Base-by-base conservation (phyloP, 2,113 vertebrate genomes). In the Hemiprocne comata region DNA sequence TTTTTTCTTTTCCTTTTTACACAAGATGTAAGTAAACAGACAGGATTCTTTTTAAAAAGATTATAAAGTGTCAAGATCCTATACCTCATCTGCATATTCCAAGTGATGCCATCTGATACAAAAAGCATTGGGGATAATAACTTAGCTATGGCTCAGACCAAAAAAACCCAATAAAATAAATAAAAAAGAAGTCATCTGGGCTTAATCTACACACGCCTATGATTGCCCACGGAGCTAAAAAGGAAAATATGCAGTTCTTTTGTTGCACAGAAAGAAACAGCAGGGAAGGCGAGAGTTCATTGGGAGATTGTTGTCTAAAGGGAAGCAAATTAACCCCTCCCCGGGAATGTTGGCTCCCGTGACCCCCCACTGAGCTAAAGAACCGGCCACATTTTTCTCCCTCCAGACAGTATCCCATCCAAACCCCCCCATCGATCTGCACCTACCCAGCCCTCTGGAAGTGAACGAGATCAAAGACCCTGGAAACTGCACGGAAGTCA, bases 61-160 rank as follows among this genome's bases (percentile, higher is more conserved):
- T 91, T 96, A 95, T 97, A 97, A 97, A 97, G 96, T 97, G 96
- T 97, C 97, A 94, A 94, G 95, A 94, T 97, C 90, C 93, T 97
- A 91, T 94, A 97, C 72, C 95, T 97, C 94, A 90, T 94, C 97
- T 96, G 95, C 94, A 92, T 97, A 95, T 83, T 93, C 87, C 69
- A 95, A 93, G 94, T 96, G 94, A 94, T 93, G 90, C 91, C 7
- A 0, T 79, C 94, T 75, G 95, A 95, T 97, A 97, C 93, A 96
- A 97, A 95, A 96, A 97, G 95, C 96, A 89, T 67, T 92, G 90
- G 89, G 90, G 92, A 95, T 90, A 95, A 96, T 93, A 96, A 97
- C 44, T 97, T 94, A 95, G 94, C 91, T 86, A 96, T 95, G 96
- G 96, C 94, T 97, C 97, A 96, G 95, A 97, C 91, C 5, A 64